Evolutionary conservation across 2,113 vertebrate genomes (phyloP).

Genomic region (Anoplopoma fimbria): DNA sequence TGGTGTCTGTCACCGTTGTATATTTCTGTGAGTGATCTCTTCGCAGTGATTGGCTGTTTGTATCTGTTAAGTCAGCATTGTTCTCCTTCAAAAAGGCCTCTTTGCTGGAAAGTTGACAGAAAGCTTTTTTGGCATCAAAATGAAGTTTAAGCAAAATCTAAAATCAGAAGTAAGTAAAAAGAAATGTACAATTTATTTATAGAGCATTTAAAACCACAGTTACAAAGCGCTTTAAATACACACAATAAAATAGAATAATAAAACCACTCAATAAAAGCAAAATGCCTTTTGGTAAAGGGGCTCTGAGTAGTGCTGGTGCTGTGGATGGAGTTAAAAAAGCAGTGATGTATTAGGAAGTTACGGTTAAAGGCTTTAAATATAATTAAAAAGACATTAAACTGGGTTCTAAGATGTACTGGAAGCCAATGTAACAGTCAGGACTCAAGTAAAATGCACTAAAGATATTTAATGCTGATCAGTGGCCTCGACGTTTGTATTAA

Average conservation of each 20-base stretch:
- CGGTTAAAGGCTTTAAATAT: slow-evolving; percentile 5
- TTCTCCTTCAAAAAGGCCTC: slow-evolving; percentile 14
- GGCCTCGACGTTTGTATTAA: neutral
- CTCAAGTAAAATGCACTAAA: neutral
- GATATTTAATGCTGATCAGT: neutral
- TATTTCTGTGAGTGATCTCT: slow-evolving; percentile 50
- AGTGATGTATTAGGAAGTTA: neutral
- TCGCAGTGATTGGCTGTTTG: slow-evolving; percentile 35
- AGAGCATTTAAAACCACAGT: slow-evolving; percentile 20
- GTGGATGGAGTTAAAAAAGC: neutral
- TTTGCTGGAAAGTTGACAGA: slow-evolving; percentile 24
- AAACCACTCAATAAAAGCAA: slow-evolving; percentile 29
- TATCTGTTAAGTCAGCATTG: slow-evolving; percentile 53
- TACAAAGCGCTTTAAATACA: slow-evolving; percentile 30
- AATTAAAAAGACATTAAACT: neutral
- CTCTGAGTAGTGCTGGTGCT: neutral
- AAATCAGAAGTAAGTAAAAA: neutral
- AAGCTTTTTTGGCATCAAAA: slow-evolving; percentile 1
- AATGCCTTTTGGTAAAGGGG: neutral
- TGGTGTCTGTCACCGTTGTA: slow-evolving; percentile 43
- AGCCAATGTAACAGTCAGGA: neutral
- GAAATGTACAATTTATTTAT: slow-evolving; percentile 8
- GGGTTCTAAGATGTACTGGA: neutral
- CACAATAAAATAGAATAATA: slow-evolving; percentile 19
- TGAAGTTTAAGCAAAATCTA: slow-evolving; percentile 29